These are phyloP conservation scores for Oenanthe melanoleuca DNA, from an alignment of 2,113 vertebrate species.

Conservation along the genomic window DNA sequence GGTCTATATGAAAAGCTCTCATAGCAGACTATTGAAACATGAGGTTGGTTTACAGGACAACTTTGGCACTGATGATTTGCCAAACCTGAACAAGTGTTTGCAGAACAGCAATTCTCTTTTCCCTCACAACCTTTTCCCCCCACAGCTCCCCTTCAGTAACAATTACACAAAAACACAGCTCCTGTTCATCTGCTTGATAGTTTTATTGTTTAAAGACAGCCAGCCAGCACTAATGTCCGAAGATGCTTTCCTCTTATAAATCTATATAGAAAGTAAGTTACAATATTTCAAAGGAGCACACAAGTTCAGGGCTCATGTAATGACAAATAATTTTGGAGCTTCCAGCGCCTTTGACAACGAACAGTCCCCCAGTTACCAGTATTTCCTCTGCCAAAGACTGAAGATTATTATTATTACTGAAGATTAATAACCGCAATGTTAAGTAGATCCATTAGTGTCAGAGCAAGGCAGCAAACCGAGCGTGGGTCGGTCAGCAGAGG, in stretches of 20 bases:
- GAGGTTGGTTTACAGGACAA: not conserved
- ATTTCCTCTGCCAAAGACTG: not conserved
- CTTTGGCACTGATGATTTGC: not conserved
- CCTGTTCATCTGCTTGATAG: not conserved
- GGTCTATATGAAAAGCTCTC: not conserved
- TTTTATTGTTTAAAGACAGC: not conserved
- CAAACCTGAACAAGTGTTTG: no score
- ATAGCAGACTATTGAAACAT: not conserved
- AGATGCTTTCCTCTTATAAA: not conserved
- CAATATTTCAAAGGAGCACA: not conserved
- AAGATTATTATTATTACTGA: not conserved
- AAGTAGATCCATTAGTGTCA: not conserved
- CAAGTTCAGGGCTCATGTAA: not conserved
- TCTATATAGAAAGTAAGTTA: not conserved
- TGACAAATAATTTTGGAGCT: not conserved
- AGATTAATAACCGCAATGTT: not conserved
- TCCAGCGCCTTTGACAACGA: not conserved
- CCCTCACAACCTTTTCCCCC: accelerated
- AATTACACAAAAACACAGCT: not conserved
- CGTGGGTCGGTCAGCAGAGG: not conserved
- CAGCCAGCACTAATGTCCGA: not conserved
- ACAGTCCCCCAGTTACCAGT: not conserved
- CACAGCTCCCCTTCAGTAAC: no score
- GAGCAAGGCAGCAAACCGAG: not conserved
- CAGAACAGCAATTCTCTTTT: not conserved